Evolutionary conservation across 2,113 vertebrate genomes (phyloP).

Genomic region (Megalops atlanticus): DNA sequence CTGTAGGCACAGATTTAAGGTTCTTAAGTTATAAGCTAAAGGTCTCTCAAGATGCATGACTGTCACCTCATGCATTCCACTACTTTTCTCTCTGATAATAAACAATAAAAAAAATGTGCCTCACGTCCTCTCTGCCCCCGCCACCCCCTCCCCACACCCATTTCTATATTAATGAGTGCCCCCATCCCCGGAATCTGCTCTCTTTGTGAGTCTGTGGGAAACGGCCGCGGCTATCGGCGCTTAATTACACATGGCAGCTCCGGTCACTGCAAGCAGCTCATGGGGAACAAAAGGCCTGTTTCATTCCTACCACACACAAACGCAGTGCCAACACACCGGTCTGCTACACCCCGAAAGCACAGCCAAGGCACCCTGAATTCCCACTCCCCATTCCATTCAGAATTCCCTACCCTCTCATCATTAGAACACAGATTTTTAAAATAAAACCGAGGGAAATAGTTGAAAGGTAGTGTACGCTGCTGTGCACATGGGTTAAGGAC

Average conservation of each 20-base stretch:
- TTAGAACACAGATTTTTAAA: neutral
- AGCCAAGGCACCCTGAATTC: neutral
- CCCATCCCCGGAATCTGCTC: conserved; percentile 41
- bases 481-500: neutral
- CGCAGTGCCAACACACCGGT: neutral
- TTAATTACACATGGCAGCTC: conserved; percentile 72
- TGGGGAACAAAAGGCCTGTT: conserved; percentile 50
- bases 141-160: conserved; percentile 3
- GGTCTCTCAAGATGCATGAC: too few species aligned
- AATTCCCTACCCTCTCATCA: too few species aligned
- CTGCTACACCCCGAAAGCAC: too few species aligned
- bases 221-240: conserved; percentile 40
- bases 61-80: too few species aligned
- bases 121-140: neutral
- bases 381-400: neutral
- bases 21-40: too few species aligned
- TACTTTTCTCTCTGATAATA: too few species aligned
- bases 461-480: neutral
- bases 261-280: conserved; percentile 48
- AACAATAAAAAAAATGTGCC: too few species aligned
- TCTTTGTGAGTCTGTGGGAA: conserved; percentile 49
- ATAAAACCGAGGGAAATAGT: neutral
- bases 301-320: neutral
- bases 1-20: too few species aligned
- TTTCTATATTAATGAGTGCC: conserved; percentile 55